Conservation (phyloP, 2,888 invertebrate genomes). For the Spisula subtruncata region DNA sequence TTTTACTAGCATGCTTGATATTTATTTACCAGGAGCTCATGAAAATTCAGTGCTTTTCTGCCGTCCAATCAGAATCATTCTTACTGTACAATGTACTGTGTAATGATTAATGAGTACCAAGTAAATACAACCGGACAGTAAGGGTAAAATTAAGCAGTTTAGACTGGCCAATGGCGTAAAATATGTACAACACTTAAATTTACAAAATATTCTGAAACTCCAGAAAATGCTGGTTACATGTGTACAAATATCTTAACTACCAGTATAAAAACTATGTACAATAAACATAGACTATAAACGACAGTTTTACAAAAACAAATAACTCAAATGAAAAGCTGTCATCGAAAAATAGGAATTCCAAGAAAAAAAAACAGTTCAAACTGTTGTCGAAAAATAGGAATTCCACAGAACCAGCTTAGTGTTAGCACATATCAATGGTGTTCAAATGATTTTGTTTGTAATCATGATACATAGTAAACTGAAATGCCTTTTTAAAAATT, state of each 20-base stretch:
- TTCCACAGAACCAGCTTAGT: background rate
- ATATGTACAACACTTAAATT: background rate
- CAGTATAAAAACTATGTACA: constrained; percentile 15
- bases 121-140: background rate
- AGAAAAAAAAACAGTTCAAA: background rate
- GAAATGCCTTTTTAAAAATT: no score
- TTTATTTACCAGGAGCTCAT: background rate
- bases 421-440: background rate
- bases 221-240: constrained; percentile 8
- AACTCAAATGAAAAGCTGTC: background rate
- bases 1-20: no score
- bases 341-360: background rate
- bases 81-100: background rate
- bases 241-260: background rate
- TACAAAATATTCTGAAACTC: background rate
- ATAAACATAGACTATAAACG: background rate
- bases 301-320: background rate
- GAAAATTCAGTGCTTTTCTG: background rate
- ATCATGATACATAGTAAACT: no score
- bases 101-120: background rate
- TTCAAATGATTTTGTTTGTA: background rate
- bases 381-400: no score
- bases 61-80: background rate
- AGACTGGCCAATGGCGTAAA: background rate
- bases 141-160: background rate